Base-by-base conservation (phyloP, 2,113 vertebrate species). In the Petromus typicus region DNA sequence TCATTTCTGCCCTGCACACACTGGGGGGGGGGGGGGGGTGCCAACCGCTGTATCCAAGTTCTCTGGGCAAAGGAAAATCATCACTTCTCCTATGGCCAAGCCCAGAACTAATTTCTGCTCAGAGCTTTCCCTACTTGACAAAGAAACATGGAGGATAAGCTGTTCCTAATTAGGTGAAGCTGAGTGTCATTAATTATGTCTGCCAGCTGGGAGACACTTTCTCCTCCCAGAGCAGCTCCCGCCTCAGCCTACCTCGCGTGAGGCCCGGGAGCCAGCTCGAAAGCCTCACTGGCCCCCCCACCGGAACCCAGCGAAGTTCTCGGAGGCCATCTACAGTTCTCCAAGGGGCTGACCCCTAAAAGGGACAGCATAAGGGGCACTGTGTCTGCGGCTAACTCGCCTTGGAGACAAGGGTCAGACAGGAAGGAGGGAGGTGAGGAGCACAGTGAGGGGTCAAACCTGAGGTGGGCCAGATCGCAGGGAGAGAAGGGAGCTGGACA, bases 121-220 rank as follows among this genome's bases (percentile, higher is more conserved):
- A 85, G 0, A 71, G 94, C 61, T 92, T 96, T 79, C 82, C 86
- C 82, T 78, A n/a, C 45, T 40, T 81, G 83, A 93, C 69, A 90
- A 71, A 88, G 71, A 89, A 95, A 86, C 79, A 71, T 0, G 32
- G 61, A 75, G 13, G 45, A 63, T 76, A 75, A 95, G 95, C 22
- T 37, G 51, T 18, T 86, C 89, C 93, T 95, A 73, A 95, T 61
- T 92, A 93, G n/a, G 27, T 80, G 76, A 97, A 94, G 59, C 4
- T 67, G 22, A 56, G 92, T 89, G 76, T 93, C 89, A 95, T 76
- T 96, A 90, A 96, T 95, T 91, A 96, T 59, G 64, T 89, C 86
- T 89, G 95, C 95, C 91, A 87, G 71, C 89, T 88, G 97, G 95
- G 6, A 69, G 76, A 87, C 51, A 91, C 94, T 81, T 92, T 91